A percentile compares a stretch with the other conserved stretches of the same genome.
These are phyloP conservation scores for Clupea harengus DNA, from an alignment of 2,113 vertebrate species.

Conservation along the genomic window DNA sequence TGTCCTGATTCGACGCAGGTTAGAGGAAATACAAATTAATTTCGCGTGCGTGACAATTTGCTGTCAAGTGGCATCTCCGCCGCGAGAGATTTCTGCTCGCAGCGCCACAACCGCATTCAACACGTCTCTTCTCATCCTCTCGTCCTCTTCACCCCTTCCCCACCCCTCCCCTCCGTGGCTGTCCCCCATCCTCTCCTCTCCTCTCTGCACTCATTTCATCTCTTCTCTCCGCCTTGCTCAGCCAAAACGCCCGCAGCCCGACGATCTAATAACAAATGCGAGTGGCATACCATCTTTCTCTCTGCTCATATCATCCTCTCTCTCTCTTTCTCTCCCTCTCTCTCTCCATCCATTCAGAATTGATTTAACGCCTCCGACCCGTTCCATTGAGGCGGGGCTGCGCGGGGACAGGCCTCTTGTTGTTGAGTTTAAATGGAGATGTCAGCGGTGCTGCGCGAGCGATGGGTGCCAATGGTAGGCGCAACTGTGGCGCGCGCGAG, in stretches of 20 bases:
- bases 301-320: conserved; percentile 44
- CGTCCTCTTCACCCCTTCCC: background rate
- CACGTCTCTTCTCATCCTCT: background rate
- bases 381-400: background rate
- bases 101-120: background rate
- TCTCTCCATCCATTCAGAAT: conserved; percentile 8
- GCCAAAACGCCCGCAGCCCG: background rate
- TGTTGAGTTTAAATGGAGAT: conserved; percentile 9
- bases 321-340: background rate
- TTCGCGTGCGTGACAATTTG: background rate
- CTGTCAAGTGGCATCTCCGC: background rate
- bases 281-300: conserved; percentile 11
- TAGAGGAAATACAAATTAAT: background rate
- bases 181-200: background rate
- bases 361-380: conserved; percentile 11
- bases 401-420: background rate
- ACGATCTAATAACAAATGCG: conserved; percentile 6
- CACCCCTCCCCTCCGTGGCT: background rate
- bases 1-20: background rate
- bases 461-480: background rate
- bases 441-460: background rate
- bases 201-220: background rate
- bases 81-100: background rate
- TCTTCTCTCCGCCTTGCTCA: background rate
- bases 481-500: conserved; percentile 12